Conservation (phyloP, 2,888 invertebrate genomes). For the Leistus spinibarbis region DNA sequence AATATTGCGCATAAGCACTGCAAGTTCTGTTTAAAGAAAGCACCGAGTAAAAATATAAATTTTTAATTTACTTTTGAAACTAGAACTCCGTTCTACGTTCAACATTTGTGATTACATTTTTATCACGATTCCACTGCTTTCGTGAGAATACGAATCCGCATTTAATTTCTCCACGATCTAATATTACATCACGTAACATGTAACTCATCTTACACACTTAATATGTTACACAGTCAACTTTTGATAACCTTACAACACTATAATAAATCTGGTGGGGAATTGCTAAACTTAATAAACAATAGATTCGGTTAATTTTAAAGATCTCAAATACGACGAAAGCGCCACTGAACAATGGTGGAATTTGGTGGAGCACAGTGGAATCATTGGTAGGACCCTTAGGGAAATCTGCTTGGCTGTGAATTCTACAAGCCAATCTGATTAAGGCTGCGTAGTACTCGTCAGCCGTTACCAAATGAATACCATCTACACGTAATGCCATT, state of each 20-base stretch:
- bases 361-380: neutral
- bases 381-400: constrained; percentile 12
- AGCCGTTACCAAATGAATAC: constrained; percentile 10
- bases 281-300: constrained; percentile 7
- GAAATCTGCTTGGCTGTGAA: constrained; percentile 26
- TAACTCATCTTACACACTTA: neutral
- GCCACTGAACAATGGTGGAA: neutral
- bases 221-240: neutral
- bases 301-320: constrained; percentile 7
- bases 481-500: neutral
- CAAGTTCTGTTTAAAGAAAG: neutral
- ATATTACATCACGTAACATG: neutral
- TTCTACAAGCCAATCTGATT: constrained; percentile 28
- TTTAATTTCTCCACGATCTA: neutral
- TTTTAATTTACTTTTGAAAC: neutral
- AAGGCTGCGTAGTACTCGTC: constrained; percentile 6
- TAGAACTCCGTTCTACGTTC: neutral
- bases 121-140: neutral
- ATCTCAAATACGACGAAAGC: neutral
- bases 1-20: neutral
- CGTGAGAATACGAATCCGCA: neutral
- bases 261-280: constrained; percentile 2
- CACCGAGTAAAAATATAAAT: neutral
- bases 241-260: too few species aligned
- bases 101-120: neutral